Evolutionary conservation across 1,140 invertebrate species (phyloP), one percentile per base, ranked within the genome.

Genomic region (Matsumurasca onukii): DNA sequence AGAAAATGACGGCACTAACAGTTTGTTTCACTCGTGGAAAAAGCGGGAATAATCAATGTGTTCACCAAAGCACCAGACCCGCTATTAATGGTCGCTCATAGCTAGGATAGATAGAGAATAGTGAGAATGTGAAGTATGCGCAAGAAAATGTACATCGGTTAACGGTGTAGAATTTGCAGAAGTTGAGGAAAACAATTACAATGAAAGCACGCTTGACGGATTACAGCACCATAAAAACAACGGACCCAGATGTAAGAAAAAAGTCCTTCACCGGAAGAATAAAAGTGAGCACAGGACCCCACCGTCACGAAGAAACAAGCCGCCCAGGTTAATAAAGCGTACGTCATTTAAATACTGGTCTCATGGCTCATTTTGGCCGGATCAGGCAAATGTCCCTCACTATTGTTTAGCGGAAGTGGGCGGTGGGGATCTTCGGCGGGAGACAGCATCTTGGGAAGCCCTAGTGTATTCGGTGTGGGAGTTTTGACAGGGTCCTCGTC

Each of bases 401-500:
- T 55, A 52, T 52, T 52, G 30, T 70, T 64, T n/a, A n/a, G n/a
- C n/a, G n/a, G n/a, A 55, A 65, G 70, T 30, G 71, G 66, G 49
- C 73, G 78, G 77, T 82, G 72, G 75, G 77, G 70, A 74, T 78
- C 73, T 73, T 74, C 72, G 29, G 75, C 71, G 55, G 76, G 74
- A 62, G 74, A 74, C 52, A 68, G 52, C 64, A 73, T 78, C 80
- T 76, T 78, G 76, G 70, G 55, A 72, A 66, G 61, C 34, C 73
- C 71, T 69, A 76, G 71, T 74, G 76, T 77, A 66, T 72, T 73
- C 73, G 81, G 80, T n/a, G n/a, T n/a, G n/a, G n/a, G n/a, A 70
- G 80, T 81, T 86, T 86, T 82, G 81, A 78, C 83, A 79, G 90
- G 85, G 80, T 94, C 92, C 82, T 92, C 92, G 84, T 94, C 93